Conservation (phyloP, 2,888 invertebrate genomes). For the Scaptomyza reducta region DNA sequence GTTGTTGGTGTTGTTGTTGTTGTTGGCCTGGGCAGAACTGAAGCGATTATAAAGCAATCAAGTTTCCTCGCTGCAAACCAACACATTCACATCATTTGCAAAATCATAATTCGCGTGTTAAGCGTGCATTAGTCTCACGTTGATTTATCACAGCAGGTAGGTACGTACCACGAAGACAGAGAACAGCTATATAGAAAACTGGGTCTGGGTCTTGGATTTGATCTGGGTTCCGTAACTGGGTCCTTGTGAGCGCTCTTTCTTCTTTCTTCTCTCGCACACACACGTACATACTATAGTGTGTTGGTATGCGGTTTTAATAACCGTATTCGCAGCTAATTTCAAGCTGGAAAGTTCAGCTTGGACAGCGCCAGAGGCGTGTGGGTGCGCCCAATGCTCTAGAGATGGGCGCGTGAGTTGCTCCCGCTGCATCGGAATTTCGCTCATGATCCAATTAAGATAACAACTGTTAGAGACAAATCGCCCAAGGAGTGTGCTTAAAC, state of each 20-base stretch:
- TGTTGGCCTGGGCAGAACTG: slow-evolving; percentile 19
- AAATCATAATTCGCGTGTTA: slow-evolving; percentile 83
- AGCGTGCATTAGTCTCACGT: slow-evolving; percentile 82
- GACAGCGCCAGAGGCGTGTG: slow-evolving; percentile 55
- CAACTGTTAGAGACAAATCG: background rate
- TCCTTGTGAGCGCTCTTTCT: slow-evolving; percentile 25
- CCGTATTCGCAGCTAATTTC: slow-evolving; percentile 75
- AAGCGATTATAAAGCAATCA: slow-evolving; percentile 78
- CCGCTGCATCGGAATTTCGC: background rate
- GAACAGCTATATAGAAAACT: slow-evolving; percentile 55
- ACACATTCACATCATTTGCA: slow-evolving; percentile 71
- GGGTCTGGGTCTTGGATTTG: slow-evolving; percentile 51
- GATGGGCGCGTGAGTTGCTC: slow-evolving; percentile 46
- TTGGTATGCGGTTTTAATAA: slow-evolving; percentile 65
- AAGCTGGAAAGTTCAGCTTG: slow-evolving; percentile 40
- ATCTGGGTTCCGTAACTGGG: slow-evolving; percentile 36
- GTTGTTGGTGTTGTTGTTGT: background rate
- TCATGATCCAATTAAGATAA: slow-evolving; percentile 24
- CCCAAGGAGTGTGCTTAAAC: background rate
- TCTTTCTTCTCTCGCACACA: slow-evolving; percentile 3
- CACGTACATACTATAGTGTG: background rate
- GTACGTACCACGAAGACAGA: slow-evolving; percentile 41
- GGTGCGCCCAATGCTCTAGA: slow-evolving; percentile 46
- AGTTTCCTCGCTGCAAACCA: slow-evolving; percentile 28
- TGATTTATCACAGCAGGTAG: slow-evolving; percentile 81